Evolutionary conservation across 2,888 invertebrate species (phyloP).

Genomic region (Dasysyrphus albostriatus): DNA sequence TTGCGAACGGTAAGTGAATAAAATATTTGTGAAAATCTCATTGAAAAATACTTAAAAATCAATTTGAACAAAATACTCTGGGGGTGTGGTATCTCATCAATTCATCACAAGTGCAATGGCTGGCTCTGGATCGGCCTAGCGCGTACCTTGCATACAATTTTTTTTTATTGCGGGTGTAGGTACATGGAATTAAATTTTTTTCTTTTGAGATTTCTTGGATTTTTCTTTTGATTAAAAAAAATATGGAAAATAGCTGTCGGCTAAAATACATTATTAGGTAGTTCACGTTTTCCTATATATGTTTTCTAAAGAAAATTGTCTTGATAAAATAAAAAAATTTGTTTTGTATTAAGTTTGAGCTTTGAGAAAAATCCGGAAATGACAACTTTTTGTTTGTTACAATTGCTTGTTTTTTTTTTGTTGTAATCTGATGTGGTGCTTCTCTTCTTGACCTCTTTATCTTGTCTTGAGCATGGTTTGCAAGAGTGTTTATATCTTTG

Average conservation of each 20-base stretch:
- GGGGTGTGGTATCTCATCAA: slow-evolving; percentile 68
- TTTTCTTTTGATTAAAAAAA: slow-evolving; percentile 7
- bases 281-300: not conserved
- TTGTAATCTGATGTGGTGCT: slow-evolving; percentile 44
- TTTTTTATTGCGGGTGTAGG: slow-evolving; percentile 59
- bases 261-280: too few relatives aligned
- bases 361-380: slow-evolving; percentile 39
- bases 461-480: slow-evolving; percentile 56
- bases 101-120: slow-evolving; percentile 69
- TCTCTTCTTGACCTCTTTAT: slow-evolving; percentile 71
- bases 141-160: slow-evolving; percentile 73
- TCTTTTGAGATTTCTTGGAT: slow-evolving; percentile 39
- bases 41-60: slow-evolving; percentile 36
- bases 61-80: slow-evolving; percentile 56
- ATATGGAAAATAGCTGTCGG: slow-evolving; percentile 14
- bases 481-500: slow-evolving; percentile 5
- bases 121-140: slow-evolving; percentile 51
- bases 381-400: slow-evolving; percentile 45
- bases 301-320: not conserved
- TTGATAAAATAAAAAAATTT: not conserved
- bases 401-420: slow-evolving; percentile 18
- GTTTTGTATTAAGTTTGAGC: slow-evolving; percentile 3
- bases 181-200: slow-evolving; percentile 62
- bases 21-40: slow-evolving; percentile 50
- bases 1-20: slow-evolving; percentile 80